Percentiles rank a stretch among this genome's conserved stretches.
phyloP scores from a whole-genome alignment of 2,888 invertebrate genomes.

The Diploptera punctata region DNA sequence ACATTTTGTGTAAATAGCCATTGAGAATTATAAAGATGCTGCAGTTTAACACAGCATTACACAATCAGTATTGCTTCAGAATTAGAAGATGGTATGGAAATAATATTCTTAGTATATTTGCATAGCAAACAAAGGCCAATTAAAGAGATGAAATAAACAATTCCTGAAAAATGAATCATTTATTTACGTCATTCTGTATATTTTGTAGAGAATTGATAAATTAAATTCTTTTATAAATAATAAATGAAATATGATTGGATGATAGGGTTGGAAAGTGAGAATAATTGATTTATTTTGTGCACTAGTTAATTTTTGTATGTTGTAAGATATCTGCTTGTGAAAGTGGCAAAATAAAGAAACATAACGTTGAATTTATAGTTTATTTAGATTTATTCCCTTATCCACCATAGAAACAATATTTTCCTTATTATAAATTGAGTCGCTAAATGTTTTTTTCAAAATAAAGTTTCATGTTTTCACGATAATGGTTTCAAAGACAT shows the following conservation, averaged over 20 bases:
- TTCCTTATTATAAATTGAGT: no score
- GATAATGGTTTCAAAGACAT: no score
- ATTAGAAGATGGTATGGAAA: neutral
- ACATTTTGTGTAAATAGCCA: neutral
- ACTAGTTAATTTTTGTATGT: slow-evolving; percentile 6
- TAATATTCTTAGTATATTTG: neutral
- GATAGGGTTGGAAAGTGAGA: neutral
- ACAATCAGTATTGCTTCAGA: neutral
- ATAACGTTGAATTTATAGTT: neutral
- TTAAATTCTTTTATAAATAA: slow-evolving; percentile 14
- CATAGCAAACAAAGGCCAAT: neutral
- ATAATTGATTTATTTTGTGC: slow-evolving; percentile 9
- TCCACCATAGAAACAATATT: no score
- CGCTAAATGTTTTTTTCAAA: no score
- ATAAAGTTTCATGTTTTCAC: no score
- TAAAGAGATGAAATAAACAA: neutral
- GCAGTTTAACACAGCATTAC: neutral
- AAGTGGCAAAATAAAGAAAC: slow-evolving; percentile 24
- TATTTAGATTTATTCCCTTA: no score
- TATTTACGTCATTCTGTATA: neutral
- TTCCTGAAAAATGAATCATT: no score
- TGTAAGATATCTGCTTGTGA: slow-evolving; percentile 23
- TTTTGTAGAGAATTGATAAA: slow-evolving; percentile 11
- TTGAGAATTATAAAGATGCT: neutral
- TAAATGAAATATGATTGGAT: neutral